Evolutionary conservation across 2,113 vertebrate species (phyloP).

Genomic region (Microcebus tavaratra): DNA sequence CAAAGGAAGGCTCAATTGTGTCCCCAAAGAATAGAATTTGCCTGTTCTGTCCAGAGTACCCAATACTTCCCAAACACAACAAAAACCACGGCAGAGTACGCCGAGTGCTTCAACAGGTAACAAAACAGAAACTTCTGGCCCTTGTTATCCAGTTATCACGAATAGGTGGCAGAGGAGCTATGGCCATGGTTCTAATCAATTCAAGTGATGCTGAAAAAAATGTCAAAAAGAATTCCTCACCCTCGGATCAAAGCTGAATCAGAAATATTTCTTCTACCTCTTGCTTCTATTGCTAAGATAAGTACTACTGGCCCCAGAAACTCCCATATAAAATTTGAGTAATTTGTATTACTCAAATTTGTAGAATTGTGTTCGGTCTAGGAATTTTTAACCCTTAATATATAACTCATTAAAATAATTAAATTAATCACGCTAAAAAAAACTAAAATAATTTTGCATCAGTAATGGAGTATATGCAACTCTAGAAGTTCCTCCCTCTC

Average conservation of each 20-base stretch:
- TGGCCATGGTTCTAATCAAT: background rate
- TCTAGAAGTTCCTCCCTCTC: background rate
- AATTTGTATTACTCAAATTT: background rate
- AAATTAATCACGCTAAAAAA: background rate
- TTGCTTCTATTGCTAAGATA: background rate
- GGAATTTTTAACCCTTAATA: background rate
- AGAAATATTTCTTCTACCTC: background rate
- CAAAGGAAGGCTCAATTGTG: background rate
- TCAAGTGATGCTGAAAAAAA: background rate
- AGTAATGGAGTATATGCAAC: background rate
- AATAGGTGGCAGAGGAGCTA: background rate
- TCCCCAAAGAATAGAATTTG: background rate
- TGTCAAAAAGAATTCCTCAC: background rate
- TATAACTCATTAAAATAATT: background rate
- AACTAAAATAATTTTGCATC: background rate
- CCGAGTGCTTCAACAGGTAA: background rate
- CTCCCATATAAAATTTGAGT: background rate
- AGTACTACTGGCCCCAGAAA: background rate
- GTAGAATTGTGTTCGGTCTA: background rate
- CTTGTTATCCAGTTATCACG: rapidly evolving
- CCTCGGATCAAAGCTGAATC: background rate
- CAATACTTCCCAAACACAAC: background rate
- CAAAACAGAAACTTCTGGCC: background rate
- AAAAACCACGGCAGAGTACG: background rate
- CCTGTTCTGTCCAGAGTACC: background rate